These are phyloP conservation scores for Drosophila kurseongensis DNA, from an alignment of 1,140 invertebrate species.

Conservation along the genomic window DNA sequence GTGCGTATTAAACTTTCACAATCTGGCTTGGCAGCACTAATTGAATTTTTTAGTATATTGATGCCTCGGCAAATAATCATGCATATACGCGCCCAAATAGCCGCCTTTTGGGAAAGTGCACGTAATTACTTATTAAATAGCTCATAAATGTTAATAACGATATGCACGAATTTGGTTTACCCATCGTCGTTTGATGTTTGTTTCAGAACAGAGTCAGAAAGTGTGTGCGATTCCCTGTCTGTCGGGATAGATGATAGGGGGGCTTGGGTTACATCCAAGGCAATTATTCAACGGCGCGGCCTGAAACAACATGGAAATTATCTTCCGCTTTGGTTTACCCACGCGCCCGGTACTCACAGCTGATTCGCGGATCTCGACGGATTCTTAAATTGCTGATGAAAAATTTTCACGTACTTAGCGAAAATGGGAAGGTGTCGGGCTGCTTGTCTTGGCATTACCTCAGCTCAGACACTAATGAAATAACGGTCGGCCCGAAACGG, in stretches of 20 bases:
- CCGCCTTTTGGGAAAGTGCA: conserved; percentile 1
- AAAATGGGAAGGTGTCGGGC: conserved; percentile 51
- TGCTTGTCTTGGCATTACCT: conserved; percentile 50
- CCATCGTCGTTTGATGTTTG: not conserved
- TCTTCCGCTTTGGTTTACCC: conserved; percentile 52
- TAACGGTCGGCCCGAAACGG: conserved; percentile 40
- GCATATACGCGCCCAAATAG: not conserved
- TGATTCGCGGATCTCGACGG: conserved; percentile 13
- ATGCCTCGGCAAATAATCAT: conserved; percentile 11
- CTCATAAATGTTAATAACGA: conserved; percentile 78
- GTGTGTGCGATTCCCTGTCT: too few species aligned
- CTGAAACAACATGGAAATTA: conserved; percentile 54
- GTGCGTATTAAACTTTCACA: conserved; percentile 68
- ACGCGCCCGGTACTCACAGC: not conserved
- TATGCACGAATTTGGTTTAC: conserved; percentile 44
- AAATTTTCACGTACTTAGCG: conserved; percentile 75
- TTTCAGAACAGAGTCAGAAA: too few species aligned
- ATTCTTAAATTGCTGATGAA: conserved; percentile 71
- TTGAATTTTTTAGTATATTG: conserved; percentile 67
- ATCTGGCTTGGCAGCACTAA: conserved; percentile 72
- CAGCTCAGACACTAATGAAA: conserved; percentile 75
- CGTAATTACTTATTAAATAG: conserved; percentile 75
- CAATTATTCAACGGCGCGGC: too few species aligned
- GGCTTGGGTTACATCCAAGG: too few species aligned
- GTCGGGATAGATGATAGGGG: too few species aligned